A percentile compares a stretch with the other conserved stretches of the same genome.
Conservation (phyloP, 1,140 invertebrate species). For the Bombyx mandarina region DNA sequence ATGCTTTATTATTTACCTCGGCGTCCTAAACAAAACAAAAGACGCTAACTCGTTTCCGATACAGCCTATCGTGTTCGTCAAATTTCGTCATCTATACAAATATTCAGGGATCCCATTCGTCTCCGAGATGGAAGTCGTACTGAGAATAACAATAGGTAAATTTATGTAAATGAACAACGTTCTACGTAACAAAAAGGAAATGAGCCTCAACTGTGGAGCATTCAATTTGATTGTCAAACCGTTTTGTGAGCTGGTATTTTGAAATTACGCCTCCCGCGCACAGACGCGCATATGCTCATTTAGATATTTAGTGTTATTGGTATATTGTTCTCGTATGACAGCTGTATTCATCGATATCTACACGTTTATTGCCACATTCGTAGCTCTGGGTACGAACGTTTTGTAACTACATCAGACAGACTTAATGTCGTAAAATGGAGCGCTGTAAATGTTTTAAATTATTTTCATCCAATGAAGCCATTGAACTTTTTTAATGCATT, state of each 20-base stretch:
- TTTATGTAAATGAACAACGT: conserved; percentile 61
- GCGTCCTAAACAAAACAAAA: conserved; percentile 34
- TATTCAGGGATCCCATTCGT: conserved; percentile 31
- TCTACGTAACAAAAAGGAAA: conserved; percentile 62
- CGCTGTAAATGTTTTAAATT: no score
- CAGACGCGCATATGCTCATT: conserved; percentile 6
- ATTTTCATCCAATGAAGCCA: no score
- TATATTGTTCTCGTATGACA: conserved; percentile 10
- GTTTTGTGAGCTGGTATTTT: conserved; percentile 27
- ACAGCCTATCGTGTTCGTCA: conserved; percentile 55
- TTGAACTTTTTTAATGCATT: no score
- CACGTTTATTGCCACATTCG: no score
- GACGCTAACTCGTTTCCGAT: conserved; percentile 66
- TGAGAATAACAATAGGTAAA: conserved; percentile 64
- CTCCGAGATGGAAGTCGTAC: conserved; percentile 37
- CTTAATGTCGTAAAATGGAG: no score
- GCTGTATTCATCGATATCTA: conserved; percentile 1
- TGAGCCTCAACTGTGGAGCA: conserved; percentile 30
- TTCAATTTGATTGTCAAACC: conserved; percentile 31
- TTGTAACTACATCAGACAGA: no score
- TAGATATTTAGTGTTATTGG: conserved; percentile 10
- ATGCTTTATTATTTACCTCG: conserved; percentile 40
- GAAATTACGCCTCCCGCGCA: conserved; percentile 26
- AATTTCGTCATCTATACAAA: conserved; percentile 52
- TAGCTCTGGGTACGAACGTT: no score